Percentiles rank a stretch among this genome's conserved stretches.
Evolutionary conservation across 2,113 vertebrate species (phyloP).

Genomic region (Barbus barbus): DNA sequence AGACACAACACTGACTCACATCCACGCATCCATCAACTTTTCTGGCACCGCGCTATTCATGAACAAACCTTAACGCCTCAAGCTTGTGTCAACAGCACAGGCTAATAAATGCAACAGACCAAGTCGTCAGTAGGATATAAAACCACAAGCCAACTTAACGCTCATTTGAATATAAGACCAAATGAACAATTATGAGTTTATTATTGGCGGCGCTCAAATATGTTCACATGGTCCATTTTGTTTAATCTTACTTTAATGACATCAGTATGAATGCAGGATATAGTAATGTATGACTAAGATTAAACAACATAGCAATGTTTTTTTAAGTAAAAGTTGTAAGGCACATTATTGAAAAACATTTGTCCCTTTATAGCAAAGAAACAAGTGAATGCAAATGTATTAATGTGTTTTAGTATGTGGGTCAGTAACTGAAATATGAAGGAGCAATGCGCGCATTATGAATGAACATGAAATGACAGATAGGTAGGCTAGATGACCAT

Average conservation of each 20-base stretch:
- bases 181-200: neutral
- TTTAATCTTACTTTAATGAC: neutral
- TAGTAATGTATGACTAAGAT: neutral
- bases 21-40: conserved; percentile 37
- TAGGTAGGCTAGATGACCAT: neutral
- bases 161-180: neutral
- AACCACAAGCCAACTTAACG: neutral
- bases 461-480: neutral
- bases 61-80: neutral
- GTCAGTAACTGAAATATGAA: neutral
- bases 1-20: conserved; percentile 47
- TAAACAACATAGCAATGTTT: neutral
- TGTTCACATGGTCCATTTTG: no score
- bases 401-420: neutral
- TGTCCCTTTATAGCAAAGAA: neutral
- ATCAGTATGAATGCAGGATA: neutral
- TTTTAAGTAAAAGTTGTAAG: neutral
- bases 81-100: neutral
- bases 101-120: neutral
- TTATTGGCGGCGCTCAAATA: neutral
- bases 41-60: neutral
- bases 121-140: no score
- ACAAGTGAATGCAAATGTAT: neutral
- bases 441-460: neutral
- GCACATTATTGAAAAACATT: neutral